These are phyloP conservation scores for Molorchus minor DNA, from an alignment of 2,888 invertebrate genomes.

Conservation along the genomic window DNA sequence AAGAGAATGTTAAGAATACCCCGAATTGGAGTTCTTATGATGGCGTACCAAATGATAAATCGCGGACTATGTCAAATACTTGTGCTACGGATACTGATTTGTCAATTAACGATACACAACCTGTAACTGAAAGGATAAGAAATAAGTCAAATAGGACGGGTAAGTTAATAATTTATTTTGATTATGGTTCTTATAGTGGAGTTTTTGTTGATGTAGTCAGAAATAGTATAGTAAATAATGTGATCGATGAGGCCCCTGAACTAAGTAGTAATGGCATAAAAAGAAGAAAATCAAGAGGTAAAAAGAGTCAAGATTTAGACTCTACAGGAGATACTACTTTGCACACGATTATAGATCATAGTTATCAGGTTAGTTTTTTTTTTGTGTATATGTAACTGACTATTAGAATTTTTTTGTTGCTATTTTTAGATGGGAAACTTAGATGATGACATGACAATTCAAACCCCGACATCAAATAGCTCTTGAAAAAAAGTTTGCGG, in stretches of 20 bases:
- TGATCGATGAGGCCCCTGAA: neutral
- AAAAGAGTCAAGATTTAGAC: neutral
- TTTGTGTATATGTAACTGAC: neutral
- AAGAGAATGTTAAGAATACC: constrained; percentile 5
- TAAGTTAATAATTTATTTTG: constrained; percentile 2
- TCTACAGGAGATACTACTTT: constrained; percentile 4
- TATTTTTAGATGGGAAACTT: constrained; percentile 6
- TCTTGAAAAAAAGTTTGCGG: neutral
- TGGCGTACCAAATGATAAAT: neutral
- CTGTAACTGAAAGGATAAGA: neutral
- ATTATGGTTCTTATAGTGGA: neutral
- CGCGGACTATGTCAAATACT: neutral
- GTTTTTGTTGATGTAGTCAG: neutral
- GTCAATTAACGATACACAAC: neutral
- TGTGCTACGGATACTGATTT: neutral
- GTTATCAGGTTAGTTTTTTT: constrained; percentile 8
- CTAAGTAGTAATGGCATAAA: constrained; percentile 2
- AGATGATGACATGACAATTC: neutral
- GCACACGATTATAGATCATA: constrained; percentile 15
- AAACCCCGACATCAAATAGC: neutral
- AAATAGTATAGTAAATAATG: neutral
- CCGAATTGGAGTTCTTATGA: neutral
- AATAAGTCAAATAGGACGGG: neutral
- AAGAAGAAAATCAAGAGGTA: constrained; percentile 10
- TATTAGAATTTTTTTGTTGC: neutral